These are phyloP conservation scores for Bubo blakistoni DNA, from an alignment of 2,113 vertebrate genomes.

Conservation along the genomic window DNA sequence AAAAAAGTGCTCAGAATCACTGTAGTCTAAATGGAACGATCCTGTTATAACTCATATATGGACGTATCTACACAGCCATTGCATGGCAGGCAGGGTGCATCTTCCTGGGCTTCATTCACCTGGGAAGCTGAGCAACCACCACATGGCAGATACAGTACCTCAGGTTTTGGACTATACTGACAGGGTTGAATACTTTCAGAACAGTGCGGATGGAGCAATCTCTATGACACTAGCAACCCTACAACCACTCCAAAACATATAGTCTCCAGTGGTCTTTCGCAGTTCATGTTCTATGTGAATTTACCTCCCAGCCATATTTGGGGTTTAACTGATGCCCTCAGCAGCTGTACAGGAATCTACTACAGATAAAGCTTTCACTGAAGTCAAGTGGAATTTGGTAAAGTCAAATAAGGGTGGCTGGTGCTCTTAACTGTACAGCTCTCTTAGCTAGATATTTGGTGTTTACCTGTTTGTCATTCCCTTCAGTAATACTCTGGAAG, in stretches of 20 bases:
- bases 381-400: background rate
- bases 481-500: background rate
- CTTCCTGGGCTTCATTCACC: background rate
- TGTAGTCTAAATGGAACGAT: background rate
- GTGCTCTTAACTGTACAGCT: background rate
- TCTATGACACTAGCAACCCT: background rate
- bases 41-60: background rate
- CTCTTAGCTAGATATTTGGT: background rate
- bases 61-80: background rate
- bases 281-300: background rate
- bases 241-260: background rate
- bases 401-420: background rate
- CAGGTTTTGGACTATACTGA: background rate
- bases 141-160: background rate
- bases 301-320: background rate
- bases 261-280: background rate
- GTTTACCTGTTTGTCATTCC: background rate
- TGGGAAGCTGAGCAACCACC: background rate
- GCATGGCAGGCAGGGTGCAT: background rate
- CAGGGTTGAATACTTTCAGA: background rate
- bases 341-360: background rate
- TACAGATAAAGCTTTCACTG: background rate
- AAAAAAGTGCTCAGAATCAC: background rate
- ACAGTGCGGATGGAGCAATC: no score
- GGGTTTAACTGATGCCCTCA: background rate